These are phyloP conservation scores for Leptodactylus fallax DNA, from an alignment of 2,797 vertebrate genomes.

Conservation along the genomic window DNA sequence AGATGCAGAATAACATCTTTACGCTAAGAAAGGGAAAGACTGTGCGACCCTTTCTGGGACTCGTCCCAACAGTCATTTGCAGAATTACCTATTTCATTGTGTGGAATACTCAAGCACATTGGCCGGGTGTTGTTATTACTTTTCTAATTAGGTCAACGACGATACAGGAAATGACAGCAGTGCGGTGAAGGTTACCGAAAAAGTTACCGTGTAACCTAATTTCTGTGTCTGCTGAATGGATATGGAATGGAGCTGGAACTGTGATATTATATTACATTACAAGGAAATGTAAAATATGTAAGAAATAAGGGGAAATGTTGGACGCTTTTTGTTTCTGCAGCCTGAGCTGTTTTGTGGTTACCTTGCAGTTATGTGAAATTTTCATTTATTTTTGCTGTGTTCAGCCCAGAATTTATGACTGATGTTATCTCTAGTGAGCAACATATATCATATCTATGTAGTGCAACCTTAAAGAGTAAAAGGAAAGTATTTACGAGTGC, in stretches of 20 bases:
- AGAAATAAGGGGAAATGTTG: neutral
- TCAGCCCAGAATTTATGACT: neutral
- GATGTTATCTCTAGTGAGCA: neutral
- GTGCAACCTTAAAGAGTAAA: neutral
- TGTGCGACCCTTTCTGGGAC: conserved; percentile 57
- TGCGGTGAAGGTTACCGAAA: conserved; percentile 53
- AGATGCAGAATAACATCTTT: conserved; percentile 42
- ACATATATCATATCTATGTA: neutral
- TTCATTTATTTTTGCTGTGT: neutral
- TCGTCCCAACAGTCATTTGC: conserved; percentile 50
- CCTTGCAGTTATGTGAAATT: neutral
- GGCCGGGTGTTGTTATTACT: conserved; percentile 48
- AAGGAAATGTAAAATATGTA: neutral
- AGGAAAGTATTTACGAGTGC: too few relatives aligned
- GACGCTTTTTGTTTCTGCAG: neutral
- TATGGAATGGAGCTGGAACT: neutral
- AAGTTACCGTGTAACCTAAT: conserved; percentile 19
- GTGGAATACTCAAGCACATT: conserved; percentile 26
- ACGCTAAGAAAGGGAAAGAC: conserved; percentile 22
- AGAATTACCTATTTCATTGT: conserved; percentile 52
- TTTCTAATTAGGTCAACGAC: conserved; percentile 54
- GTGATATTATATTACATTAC: neutral
- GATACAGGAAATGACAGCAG: conserved; percentile 43
- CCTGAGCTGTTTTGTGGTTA: neutral
- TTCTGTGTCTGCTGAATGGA: neutral